A percentile compares a stretch with the other conserved stretches of the same genome.
phyloP scores from a whole-genome alignment of 2,797 vertebrate species.

The Chlorospingus semifuscus region DNA sequence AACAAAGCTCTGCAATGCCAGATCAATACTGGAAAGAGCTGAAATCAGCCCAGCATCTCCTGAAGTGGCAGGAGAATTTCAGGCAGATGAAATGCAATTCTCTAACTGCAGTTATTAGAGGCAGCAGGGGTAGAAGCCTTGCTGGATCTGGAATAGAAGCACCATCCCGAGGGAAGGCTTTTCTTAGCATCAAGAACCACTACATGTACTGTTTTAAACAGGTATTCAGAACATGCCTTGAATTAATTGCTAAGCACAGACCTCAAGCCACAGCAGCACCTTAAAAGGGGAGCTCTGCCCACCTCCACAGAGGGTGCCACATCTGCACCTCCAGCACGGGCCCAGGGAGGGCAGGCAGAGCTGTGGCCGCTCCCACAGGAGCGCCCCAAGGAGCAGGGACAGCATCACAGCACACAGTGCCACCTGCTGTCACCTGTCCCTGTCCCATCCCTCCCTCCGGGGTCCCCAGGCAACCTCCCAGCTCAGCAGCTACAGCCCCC shows the following conservation, averaged over 20 bases:
- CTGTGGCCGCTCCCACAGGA: accelerated
- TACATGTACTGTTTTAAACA: conserved; percentile 1
- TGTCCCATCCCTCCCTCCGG: accelerated
- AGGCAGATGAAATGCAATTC: conserved; percentile 40
- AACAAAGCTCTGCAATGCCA: neutral
- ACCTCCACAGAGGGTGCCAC: neutral
- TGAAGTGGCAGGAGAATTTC: conserved; percentile 29
- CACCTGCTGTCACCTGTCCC: conserved; percentile 41
- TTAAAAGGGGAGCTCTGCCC: neutral
- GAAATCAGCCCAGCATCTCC: neutral
- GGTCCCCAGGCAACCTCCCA: neutral
- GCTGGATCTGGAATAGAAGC: neutral
- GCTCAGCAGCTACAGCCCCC: accelerated
- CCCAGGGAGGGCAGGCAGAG: neutral
- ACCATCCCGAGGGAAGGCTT: conserved; percentile 38
- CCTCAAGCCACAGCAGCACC: neutral
- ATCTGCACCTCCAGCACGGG: accelerated
- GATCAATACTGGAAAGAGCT: conserved; percentile 7
- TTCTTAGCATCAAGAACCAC: conserved; percentile 43
- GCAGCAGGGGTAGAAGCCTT: conserved; percentile 3
- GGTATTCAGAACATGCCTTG: neutral
- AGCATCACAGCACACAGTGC: conserved; percentile 11
- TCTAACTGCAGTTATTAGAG: conserved; percentile 34
- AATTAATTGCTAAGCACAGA: neutral
- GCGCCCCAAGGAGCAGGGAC: neutral